A percentile compares a stretch with the other conserved stretches of the same genome.
Conservation (phyloP, 1,140 invertebrate species). For the Battus philenor region DNA sequence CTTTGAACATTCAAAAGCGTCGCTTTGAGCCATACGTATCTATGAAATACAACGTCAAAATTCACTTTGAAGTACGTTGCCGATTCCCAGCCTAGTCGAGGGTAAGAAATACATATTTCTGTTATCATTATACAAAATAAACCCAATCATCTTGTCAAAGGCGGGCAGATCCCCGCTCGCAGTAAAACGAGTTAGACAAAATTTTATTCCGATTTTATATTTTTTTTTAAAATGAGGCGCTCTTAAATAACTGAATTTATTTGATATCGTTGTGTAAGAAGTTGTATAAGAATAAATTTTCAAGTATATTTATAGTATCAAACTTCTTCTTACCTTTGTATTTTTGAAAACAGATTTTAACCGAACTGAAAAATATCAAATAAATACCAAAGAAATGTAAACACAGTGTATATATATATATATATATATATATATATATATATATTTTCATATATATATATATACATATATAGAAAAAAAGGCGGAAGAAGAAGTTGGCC, state of each 20-base stretch:
- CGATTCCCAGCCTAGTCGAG: constrained; percentile 14
- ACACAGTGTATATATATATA: no score
- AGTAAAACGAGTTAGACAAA: constrained; percentile 42
- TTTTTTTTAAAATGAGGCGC: constrained; percentile 12
- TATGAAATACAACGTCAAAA: constrained; percentile 21
- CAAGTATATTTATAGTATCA: no score
- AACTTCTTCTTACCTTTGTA: no score
- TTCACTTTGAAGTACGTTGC: constrained; percentile 20
- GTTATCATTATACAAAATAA: constrained; percentile 40
- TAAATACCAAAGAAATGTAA: no score
- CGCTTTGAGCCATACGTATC: not conserved
- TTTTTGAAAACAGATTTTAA: no score
- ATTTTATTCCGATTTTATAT: constrained; percentile 27
- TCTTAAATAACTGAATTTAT: not conserved
- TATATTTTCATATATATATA: no score
- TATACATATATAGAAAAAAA: no score
- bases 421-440: no score
- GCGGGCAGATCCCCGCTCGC: constrained; percentile 23
- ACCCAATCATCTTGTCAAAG: constrained; percentile 47
- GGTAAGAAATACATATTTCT: constrained; percentile 39
- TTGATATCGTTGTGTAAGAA: not conserved
- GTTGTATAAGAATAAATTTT: not conserved
- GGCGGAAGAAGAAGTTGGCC: no score
- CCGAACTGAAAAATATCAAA: no score
- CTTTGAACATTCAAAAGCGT: constrained; percentile 13